phyloP scores from a whole-genome alignment of 2,888 invertebrate genomes.

The Tetropium fuscum region DNA sequence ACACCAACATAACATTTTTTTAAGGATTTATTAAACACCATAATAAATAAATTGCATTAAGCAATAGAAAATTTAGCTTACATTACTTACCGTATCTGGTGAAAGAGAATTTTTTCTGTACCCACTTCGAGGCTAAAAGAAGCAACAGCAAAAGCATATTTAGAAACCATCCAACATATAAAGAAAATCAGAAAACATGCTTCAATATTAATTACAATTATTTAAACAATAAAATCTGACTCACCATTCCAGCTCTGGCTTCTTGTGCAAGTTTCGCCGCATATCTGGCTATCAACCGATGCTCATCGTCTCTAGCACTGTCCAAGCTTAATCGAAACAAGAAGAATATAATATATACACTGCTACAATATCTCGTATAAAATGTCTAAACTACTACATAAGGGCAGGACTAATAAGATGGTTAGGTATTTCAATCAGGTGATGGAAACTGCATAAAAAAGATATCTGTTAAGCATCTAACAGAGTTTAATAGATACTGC shows the following conservation, averaged over 20 bases:
- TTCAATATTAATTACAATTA: constrained; percentile 7
- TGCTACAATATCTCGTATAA: too few species aligned
- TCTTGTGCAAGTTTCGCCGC: constrained; percentile 96
- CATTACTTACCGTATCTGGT: constrained; percentile 71
- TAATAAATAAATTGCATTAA: constrained; percentile 15
- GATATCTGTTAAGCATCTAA: too few species aligned
- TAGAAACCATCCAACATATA: constrained; percentile 51
- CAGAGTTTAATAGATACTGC: too few species aligned
- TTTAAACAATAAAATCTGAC: constrained; percentile 14
- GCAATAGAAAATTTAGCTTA: constrained; percentile 28
- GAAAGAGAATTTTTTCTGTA: constrained; percentile 72
- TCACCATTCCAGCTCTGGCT: constrained; percentile 77
- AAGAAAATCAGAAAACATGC: constrained; percentile 44
- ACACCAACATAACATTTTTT: too few species aligned
- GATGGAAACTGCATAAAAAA: too few species aligned
- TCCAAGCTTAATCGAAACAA: constrained; percentile 65
- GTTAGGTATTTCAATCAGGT: too few species aligned
- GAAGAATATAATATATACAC: too few species aligned
- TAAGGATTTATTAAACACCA: too few species aligned
- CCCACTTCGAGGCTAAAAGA: constrained; percentile 70
- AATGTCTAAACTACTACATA: too few species aligned
- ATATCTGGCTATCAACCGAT: constrained; percentile 95
- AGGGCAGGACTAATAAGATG: too few species aligned
- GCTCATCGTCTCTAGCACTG: constrained; percentile 85
- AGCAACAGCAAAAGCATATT: constrained; percentile 64